Evolutionary conservation across 1,140 invertebrate species (phyloP), one percentile per base, ranked within the genome.

Genomic region (Micrasema minimum): DNA sequence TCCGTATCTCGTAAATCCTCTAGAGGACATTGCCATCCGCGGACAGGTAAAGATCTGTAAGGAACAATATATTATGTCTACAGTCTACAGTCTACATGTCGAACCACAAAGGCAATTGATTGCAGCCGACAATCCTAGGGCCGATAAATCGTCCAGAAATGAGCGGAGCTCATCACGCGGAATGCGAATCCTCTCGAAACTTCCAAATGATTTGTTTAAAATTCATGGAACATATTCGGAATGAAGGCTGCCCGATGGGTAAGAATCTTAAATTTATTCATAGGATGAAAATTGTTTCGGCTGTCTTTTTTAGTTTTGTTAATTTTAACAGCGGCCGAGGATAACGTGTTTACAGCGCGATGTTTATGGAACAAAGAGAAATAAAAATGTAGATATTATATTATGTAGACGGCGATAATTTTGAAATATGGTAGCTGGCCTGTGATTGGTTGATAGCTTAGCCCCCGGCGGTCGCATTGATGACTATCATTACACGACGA

Each of bases 371-470:
- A 74, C 72, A 74, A 74, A 74, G 72, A 65, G 48, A 62, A 74
- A 71, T 41, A 67, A 71, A 69, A 62, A 68, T 20, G 61, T 50
- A 38, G 62, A 48, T 14, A 9, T 48, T 45, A 51, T 22, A 20
- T 9, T n/a, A 71, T 31, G 20, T 64, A 65, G 7, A 65, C 64
- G 69, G 72, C 72, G 72, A 71, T 74, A 74, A 74, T 74, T 74
- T 71, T 74, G 72, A 74, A 74, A 74, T 74, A 74, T 74, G 72
- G 72, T 64, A 74, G 72, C 72, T 57, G 43, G 46, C 37, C 72
- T 69, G 69, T 74, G 72, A 74, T 74, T 74, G 72, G 72, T 74
- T 74, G 72, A 74, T 74, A 69, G 72, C 72, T 66, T 67, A 46
- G 72, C 72, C 72, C 59, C 66, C 70, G 69, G 72, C 72, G 69